Conservation (phyloP, 2,797 vertebrate species). For the Hippocampus kuda region DNA sequence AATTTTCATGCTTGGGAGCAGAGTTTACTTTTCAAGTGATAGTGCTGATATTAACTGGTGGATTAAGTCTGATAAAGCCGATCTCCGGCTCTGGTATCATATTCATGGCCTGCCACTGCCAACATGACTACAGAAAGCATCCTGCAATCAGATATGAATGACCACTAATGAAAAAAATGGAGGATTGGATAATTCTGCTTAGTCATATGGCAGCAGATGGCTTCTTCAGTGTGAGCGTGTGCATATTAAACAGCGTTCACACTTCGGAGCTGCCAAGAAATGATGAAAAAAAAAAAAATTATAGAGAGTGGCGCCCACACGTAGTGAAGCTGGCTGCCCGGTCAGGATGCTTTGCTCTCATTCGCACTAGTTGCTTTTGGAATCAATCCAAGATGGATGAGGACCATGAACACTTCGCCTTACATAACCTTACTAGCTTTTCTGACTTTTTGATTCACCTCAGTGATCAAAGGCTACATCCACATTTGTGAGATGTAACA, state of each 20-base stretch:
- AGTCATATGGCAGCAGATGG: conserved; percentile 2
- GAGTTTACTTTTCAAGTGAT: neutral
- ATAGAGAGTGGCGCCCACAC: neutral
- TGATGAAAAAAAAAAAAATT: neutral
- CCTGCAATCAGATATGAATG: neutral
- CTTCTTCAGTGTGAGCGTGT: neutral
- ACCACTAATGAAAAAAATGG: neutral
- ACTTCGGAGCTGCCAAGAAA: neutral
- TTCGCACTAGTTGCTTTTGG: neutral
- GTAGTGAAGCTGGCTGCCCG: neutral
- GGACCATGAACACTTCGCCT: neutral
- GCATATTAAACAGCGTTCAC: neutral
- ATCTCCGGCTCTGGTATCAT: too few species aligned
- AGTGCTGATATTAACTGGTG: too few species aligned
- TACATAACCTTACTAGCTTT: neutral
- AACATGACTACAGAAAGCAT: too few species aligned
- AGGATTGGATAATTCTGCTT: neutral
- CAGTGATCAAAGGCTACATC: neutral
- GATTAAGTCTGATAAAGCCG: too few species aligned
- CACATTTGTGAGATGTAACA: neutral
- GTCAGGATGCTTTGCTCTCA: neutral
- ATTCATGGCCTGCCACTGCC: too few species aligned
- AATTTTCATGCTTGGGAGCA: neutral
- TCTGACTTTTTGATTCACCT: neutral
- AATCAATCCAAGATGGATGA: neutral